Percentiles rank a stretch among this genome's conserved stretches.
Evolutionary conservation across 2,797 vertebrate genomes (phyloP).

Genomic region (Chanos chanos): DNA sequence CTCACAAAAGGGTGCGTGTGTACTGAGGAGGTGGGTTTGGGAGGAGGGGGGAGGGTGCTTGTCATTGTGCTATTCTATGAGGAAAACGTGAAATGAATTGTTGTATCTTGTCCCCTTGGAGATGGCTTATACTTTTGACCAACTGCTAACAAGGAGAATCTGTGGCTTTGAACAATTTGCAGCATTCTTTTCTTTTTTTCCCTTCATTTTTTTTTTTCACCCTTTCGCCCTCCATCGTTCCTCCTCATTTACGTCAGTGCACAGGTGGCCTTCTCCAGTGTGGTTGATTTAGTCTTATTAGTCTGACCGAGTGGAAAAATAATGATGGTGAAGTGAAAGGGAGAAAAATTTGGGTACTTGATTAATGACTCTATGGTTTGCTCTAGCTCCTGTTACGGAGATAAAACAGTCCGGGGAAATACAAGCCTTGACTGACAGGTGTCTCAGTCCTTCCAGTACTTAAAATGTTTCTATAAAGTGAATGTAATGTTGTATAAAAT

Average conservation of each 20-base stretch:
- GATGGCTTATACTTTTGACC: too few relatives aligned
- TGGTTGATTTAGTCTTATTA: slow-evolving; percentile 59
- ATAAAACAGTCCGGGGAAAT: slow-evolving; percentile 20
- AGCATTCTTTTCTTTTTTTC: slow-evolving; percentile 46
- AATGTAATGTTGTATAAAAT: too few relatives aligned
- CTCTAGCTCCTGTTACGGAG: slow-evolving; percentile 29
- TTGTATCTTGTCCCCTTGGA: too few relatives aligned
- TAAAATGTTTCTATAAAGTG: too few relatives aligned
- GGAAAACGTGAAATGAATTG: too few relatives aligned
- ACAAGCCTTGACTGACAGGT: slow-evolving; percentile 32
- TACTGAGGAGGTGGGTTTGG: too few relatives aligned
- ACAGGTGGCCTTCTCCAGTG: slow-evolving; percentile 63
- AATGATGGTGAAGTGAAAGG: slow-evolving; percentile 55
- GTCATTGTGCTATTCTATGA: too few relatives aligned
- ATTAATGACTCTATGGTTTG: slow-evolving; percentile 18
- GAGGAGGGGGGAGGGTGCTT: too few relatives aligned
- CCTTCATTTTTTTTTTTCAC: slow-evolving; percentile 13
- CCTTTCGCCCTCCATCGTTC: slow-evolving; percentile 28
- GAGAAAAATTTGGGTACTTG: slow-evolving; percentile 24
- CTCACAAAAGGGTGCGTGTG: too few relatives aligned
- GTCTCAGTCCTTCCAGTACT: slow-evolving; percentile 21
- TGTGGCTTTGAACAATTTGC: slow-evolving; percentile 32
- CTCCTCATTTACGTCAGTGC: slow-evolving; percentile 49
- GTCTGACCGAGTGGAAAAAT: slow-evolving; percentile 70
- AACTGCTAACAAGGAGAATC: slow-evolving; percentile 55